Evolutionary conservation across 2,113 vertebrate species (phyloP).

Genomic region (Antechinus flavipes): DNA sequence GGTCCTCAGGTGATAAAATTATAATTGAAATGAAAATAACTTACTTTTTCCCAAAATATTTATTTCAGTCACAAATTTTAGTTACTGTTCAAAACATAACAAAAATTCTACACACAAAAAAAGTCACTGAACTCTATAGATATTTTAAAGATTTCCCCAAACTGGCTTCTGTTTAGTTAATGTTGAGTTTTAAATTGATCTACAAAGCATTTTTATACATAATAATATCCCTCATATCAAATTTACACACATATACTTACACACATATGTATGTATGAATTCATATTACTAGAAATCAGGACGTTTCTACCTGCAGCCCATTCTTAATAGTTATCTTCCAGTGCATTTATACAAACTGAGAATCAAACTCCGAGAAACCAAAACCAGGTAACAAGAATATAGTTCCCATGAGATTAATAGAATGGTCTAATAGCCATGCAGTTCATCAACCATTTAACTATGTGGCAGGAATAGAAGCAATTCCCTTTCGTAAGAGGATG

Average conservation of each 20-base stretch:
- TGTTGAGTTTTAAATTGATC: neutral
- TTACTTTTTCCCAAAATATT: neutral
- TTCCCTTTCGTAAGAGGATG: neutral
- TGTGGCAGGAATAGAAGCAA: neutral
- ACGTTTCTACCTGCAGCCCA: neutral
- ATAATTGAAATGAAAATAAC: neutral
- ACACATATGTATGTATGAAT: neutral
- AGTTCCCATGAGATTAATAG: neutral
- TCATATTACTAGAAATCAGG: neutral
- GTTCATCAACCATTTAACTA: slow-evolving; percentile 3
- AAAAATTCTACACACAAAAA: neutral
- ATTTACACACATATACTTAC: too few species aligned
- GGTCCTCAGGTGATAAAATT: neutral
- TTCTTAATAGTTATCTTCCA: slow-evolving; percentile 28
- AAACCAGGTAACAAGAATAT: slow-evolving; percentile 48
- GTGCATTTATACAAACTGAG: neutral
- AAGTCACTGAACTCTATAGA: neutral
- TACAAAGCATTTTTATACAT: neutral
- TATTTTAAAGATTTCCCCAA: neutral
- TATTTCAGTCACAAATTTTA: neutral
- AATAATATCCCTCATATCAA: neutral
- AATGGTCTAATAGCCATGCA: neutral
- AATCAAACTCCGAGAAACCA: neutral
- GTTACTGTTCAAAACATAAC: neutral
- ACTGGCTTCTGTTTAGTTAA: neutral